phyloP scores from a whole-genome alignment of 2,888 invertebrate genomes.

The Drosophila acutilabella region DNA sequence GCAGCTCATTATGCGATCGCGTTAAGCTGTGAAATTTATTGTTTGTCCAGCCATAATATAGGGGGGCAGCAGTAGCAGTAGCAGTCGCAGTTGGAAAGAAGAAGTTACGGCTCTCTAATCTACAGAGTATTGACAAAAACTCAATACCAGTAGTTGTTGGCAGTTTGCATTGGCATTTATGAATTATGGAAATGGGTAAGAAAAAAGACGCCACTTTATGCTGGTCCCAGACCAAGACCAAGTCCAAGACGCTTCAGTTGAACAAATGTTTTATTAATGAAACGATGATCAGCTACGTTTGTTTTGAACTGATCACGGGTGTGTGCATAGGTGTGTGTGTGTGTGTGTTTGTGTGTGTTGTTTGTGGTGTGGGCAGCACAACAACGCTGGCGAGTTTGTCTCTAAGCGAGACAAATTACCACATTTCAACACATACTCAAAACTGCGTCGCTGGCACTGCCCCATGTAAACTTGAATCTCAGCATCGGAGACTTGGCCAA shows the following conservation, averaged over 20 bases:
- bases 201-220: slow-evolving; percentile 52
- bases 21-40: slow-evolving; percentile 84
- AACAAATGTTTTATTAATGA: slow-evolving; percentile 82
- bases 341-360: slow-evolving; percentile 19
- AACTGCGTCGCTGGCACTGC: slow-evolving; percentile 42
- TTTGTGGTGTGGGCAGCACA: slow-evolving; percentile 49
- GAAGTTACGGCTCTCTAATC: slow-evolving; percentile 67
- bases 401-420: slow-evolving; percentile 81
- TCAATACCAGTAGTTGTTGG: slow-evolving; percentile 83
- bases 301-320: not conserved
- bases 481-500: not conserved
- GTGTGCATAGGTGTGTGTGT: not conserved
- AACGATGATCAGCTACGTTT: slow-evolving; percentile 57
- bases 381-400: slow-evolving; percentile 31
- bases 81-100: not conserved
- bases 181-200: slow-evolving; percentile 71
- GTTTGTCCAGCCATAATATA: slow-evolving; percentile 73
- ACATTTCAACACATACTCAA: slow-evolving; percentile 80
- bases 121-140: slow-evolving; percentile 78
- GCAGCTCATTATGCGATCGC: slow-evolving; percentile 82
- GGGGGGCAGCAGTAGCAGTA: slow-evolving; percentile 27
- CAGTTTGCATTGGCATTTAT: slow-evolving; percentile 78
- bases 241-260: slow-evolving; percentile 47
- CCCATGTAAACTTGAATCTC: slow-evolving; percentile 26
- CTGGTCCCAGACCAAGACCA: slow-evolving; percentile 1